Percentiles rank a stretch among this genome's conserved stretches.
These are phyloP conservation scores for Galago senegalensis DNA, from an alignment of 2,797 vertebrate genomes.

Conservation along the genomic window DNA sequence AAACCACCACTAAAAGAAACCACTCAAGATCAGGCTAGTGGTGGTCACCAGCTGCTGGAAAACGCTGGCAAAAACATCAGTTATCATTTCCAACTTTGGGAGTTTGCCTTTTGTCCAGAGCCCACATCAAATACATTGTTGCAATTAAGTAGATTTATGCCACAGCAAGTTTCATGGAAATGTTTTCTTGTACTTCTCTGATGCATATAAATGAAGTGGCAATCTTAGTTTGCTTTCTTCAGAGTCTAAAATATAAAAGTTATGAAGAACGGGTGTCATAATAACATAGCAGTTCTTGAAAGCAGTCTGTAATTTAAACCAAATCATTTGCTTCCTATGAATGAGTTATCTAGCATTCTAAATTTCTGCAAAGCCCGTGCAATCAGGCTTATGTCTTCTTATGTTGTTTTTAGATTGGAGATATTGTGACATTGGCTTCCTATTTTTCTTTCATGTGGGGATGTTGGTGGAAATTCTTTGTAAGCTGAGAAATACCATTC, in stretches of 20 bases:
- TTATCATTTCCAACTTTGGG: constrained; percentile 36
- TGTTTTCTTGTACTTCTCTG: constrained; percentile 19
- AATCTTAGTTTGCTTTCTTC: constrained; percentile 49
- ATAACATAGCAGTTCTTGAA: constrained; percentile 45
- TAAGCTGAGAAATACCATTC: background rate
- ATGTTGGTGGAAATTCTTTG: constrained; percentile 48
- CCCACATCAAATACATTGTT: constrained; percentile 47
- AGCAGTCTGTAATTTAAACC: constrained; percentile 8
- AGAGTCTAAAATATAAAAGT: constrained; percentile 38
- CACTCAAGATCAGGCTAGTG: background rate
- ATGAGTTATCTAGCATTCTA: background rate
- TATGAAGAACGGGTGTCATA: background rate
- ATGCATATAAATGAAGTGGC: constrained; percentile 40
- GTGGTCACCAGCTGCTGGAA: background rate
- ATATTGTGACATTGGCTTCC: constrained; percentile 41
- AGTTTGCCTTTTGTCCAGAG: constrained; percentile 52
- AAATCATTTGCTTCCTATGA: constrained; percentile 35
- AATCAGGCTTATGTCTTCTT: background rate
- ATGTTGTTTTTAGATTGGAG: constrained; percentile 20
- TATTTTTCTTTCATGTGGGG: constrained; percentile 54
- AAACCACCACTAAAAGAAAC: background rate
- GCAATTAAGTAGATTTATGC: constrained; percentile 27
- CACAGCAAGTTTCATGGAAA: constrained; percentile 10
- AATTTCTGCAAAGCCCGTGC: constrained; percentile 7
- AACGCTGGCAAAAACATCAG: constrained; percentile 29